These are phyloP conservation scores for Mustelus asterias DNA, from an alignment of 2,113 vertebrate species.

Conservation along the genomic window DNA sequence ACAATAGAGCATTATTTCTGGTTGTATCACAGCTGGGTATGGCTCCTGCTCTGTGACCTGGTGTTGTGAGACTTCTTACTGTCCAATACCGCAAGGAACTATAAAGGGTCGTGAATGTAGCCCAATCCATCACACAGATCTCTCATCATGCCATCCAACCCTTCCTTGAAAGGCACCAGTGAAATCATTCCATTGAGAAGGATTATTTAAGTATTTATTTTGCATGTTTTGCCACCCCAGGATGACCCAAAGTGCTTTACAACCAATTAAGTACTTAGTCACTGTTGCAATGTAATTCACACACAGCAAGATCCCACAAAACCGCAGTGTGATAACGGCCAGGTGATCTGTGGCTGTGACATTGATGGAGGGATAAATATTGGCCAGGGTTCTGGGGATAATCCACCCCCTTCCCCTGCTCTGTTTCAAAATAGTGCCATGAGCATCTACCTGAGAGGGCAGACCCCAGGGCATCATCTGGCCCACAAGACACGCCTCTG, in stretches of 20 bases:
- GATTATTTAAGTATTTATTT: not conserved
- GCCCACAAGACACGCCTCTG: not conserved
- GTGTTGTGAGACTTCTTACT: too few species aligned
- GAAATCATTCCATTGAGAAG: not conserved
- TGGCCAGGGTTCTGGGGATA: too few species aligned
- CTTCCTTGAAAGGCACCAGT: not conserved
- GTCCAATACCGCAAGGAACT: too few species aligned
- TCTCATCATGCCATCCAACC: not conserved
- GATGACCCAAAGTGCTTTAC: not conserved
- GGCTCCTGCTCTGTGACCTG: too few species aligned
- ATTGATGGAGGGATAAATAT: not conserved
- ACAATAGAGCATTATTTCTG: not conserved
- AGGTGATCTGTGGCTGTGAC: not conserved
- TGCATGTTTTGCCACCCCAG: not conserved
- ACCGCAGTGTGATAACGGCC: not conserved
- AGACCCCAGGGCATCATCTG: too few species aligned
- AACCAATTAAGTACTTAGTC: not conserved
- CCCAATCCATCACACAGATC: not conserved
- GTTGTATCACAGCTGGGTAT: too few species aligned
- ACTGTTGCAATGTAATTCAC: not conserved
- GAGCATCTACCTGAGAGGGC: not conserved
- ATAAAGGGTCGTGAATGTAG: too few species aligned
- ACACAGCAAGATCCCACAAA: not conserved
- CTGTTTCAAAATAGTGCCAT: too few species aligned
- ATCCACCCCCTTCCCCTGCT: too few species aligned